phyloP scores from a whole-genome alignment of 2,888 invertebrate genomes.

The Anorthoa munda region DNA sequence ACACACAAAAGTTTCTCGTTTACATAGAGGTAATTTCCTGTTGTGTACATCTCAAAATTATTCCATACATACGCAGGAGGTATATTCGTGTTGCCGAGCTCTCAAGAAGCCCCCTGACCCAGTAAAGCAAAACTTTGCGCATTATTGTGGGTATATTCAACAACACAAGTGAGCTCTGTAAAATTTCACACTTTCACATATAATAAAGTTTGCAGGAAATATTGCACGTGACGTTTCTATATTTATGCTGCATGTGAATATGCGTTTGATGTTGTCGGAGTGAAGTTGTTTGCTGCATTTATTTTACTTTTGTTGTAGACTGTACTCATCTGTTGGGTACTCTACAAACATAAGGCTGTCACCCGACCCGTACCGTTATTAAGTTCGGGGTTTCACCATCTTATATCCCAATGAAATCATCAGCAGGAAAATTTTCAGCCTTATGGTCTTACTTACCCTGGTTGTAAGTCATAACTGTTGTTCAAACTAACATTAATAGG shows the following conservation, averaged over 20 bases:
- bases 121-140: conserved; percentile 75
- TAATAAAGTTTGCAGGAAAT: conserved; percentile 62
- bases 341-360: conserved; percentile 61
- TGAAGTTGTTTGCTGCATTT: conserved; percentile 34
- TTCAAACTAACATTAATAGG: conserved; percentile 57
- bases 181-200: conserved; percentile 62
- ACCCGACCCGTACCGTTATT: conserved; percentile 68
- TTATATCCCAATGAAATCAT: conserved; percentile 65
- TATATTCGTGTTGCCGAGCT: conserved; percentile 64
- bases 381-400: conserved; percentile 65
- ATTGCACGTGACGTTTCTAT: conserved; percentile 58
- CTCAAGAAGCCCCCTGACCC: conserved; percentile 69
- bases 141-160: conserved; percentile 72
- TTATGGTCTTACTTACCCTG: conserved; percentile 37
- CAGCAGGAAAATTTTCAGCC: conserved; percentile 64
- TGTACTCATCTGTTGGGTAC: conserved; percentile 61
- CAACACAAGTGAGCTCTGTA: conserved; percentile 69
- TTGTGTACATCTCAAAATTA: conserved; percentile 71
- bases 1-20: conserved; percentile 65
- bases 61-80: conserved; percentile 68
- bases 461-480: conserved; percentile 56
- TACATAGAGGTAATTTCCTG: conserved; percentile 73
- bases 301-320: conserved; percentile 58
- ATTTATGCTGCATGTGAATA: conserved; percentile 53
- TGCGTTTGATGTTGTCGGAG: conserved; percentile 32